A percentile compares a stretch with the other conserved stretches of the same genome.
These are phyloP conservation scores for Drosophila parthenogenetica DNA, from an alignment of 2,888 invertebrate genomes.

Conservation along the genomic window DNA sequence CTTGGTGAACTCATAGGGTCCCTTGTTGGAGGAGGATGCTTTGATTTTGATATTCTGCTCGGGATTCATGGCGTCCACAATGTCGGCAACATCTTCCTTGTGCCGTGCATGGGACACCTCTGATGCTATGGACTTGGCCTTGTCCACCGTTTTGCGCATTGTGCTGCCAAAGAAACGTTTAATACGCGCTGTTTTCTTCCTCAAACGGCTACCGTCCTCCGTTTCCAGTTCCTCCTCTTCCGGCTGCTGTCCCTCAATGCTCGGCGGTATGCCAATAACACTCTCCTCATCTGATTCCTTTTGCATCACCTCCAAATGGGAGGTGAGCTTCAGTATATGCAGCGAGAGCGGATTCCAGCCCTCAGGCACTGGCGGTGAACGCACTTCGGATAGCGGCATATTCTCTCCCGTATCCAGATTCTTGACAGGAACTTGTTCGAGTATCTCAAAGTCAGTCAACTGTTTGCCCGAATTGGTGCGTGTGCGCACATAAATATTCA, in stretches of 20 bases:
- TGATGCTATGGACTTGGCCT: constrained; percentile 95
- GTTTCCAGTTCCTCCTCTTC: constrained; percentile 85
- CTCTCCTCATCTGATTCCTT: constrained; percentile 93
- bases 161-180: constrained; percentile 95
- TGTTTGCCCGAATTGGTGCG: constrained; percentile 94
- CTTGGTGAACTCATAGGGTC: constrained; percentile 97
- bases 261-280: constrained; percentile 87
- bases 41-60: constrained; percentile 95
- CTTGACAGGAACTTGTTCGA: constrained; percentile 94
- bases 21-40: constrained; percentile 97
- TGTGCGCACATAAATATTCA: constrained; percentile 91
- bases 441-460: constrained; percentile 95
- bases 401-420: constrained; percentile 94
- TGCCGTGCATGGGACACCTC: constrained; percentile 95
- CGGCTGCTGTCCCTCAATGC: constrained; percentile 83
- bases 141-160: constrained; percentile 95
- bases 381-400: constrained; percentile 95
- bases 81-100: constrained; percentile 94
- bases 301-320: constrained; percentile 91
- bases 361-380: constrained; percentile 87
- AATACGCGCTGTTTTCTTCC: constrained; percentile 87
- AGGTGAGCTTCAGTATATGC: constrained; percentile 96
- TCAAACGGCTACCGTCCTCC: constrained; percentile 85
- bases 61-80: constrained; percentile 92
- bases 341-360: constrained; percentile 97